Conservation (phyloP, 1,140 invertebrate genomes). For the Helicoverpa zea region DNA sequence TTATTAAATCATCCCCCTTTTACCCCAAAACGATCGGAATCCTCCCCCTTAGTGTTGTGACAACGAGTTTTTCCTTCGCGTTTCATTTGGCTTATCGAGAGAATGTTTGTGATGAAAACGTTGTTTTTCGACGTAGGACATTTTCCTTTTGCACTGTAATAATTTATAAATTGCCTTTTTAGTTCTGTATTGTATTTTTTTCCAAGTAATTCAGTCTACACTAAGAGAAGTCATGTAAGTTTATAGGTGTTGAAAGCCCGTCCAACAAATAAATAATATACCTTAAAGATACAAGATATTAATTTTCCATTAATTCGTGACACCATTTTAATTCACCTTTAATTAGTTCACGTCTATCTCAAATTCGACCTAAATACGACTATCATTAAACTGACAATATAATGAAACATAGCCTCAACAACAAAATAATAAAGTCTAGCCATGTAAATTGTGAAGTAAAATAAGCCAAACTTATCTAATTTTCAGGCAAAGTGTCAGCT, state of each 20-base stretch:
- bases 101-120: conserved; percentile 47
- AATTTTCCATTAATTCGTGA: no score
- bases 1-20: conserved; percentile 70
- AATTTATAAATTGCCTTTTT: neutral
- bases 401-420: neutral
- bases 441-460: conserved; percentile 12
- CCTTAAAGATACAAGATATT: no score
- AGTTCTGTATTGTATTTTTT: neutral
- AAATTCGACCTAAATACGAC: no score
- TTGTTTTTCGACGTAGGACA: conserved; percentile 48
- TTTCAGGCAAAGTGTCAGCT: neutral
- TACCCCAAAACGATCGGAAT: conserved; percentile 54
- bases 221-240: no score
- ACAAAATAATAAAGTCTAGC: neutral
- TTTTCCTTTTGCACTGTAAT: conserved; percentile 8
- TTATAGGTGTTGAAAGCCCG: no score
- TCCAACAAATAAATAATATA: no score
- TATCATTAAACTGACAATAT: no score
- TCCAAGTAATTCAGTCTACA: neutral
- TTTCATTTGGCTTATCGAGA: conserved; percentile 56
- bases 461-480: neutral
- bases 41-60: conserved; percentile 58
- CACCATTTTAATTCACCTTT: no score
- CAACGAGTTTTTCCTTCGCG: conserved; percentile 58
- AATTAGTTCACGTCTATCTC: no score